phyloP scores from a whole-genome alignment of 2,797 vertebrate genomes.

The Malacoctenus gilli region DNA sequence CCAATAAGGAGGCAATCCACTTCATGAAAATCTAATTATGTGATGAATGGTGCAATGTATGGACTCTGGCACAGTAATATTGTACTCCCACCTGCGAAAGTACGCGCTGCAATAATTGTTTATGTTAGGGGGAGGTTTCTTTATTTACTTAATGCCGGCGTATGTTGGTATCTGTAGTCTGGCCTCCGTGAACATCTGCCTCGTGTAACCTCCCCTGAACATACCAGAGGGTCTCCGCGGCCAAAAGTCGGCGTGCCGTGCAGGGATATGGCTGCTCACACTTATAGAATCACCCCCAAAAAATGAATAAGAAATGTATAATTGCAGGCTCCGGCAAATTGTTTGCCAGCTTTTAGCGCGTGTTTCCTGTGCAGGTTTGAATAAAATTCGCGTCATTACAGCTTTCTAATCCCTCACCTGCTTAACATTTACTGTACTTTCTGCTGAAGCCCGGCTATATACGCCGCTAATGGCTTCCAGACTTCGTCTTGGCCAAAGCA shows the following conservation, averaged over 20 bases:
- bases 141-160: constrained; percentile 32
- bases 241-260: background rate
- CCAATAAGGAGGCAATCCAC: constrained; percentile 72
- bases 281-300: too few species aligned
- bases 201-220: constrained; percentile 2
- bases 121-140: constrained; percentile 51
- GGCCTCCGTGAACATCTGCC: constrained; percentile 37
- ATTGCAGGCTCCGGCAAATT: too few species aligned
- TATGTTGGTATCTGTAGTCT: constrained; percentile 11
- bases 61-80: constrained; percentile 64
- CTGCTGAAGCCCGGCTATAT: constrained; percentile 35
- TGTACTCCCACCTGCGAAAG: constrained; percentile 65
- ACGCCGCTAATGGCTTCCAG: constrained; percentile 70
- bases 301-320: too few species aligned
- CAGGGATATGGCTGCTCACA: background rate
- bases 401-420: constrained; percentile 66
- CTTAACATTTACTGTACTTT: constrained; percentile 74
- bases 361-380: constrained; percentile 43
- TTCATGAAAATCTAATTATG: constrained; percentile 70
- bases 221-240: background rate
- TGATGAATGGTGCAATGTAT: constrained; percentile 73
- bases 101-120: constrained; percentile 66
- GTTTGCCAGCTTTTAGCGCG: background rate
- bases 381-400: constrained; percentile 57
- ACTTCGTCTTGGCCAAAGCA: constrained; percentile 47